Percentiles rank a stretch among this genome's conserved stretches.
These are phyloP conservation scores for Zoroaster sp. DNA, from an alignment of 53 echinoderm and acorn worm species.

Conservation along the genomic window DNA sequence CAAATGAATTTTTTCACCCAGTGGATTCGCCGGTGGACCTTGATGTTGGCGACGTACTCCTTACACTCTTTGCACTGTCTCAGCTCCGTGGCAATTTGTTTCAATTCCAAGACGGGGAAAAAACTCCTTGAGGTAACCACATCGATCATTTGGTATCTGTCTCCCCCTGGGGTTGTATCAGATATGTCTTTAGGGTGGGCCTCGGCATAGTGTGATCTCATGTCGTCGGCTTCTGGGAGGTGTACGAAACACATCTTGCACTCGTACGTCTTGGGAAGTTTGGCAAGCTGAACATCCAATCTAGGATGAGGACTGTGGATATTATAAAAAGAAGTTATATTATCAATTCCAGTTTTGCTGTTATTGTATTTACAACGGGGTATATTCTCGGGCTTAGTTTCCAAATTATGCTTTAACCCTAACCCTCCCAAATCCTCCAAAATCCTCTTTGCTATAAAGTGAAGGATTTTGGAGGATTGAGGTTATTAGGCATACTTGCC, in stretches of 20 bases:
- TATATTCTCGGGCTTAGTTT: too few species aligned
- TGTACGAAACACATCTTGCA: slow-evolving; percentile 7
- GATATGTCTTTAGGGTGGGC: not conserved
- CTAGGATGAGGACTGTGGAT: not conserved
- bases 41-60: slow-evolving; percentile 7
- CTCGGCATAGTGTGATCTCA: slow-evolving; percentile 1
- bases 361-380: not conserved
- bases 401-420: too few species aligned
- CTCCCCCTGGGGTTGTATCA: not conserved
- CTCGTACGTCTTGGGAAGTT: slow-evolving; percentile 16
- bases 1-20: not conserved
- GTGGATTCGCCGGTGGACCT: not conserved
- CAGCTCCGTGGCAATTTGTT: slow-evolving; percentile 1
- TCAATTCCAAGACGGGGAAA: not conserved
- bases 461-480: too few species aligned
- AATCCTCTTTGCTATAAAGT: too few species aligned
- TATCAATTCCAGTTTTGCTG: not conserved
- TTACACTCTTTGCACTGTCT: slow-evolving; percentile 3
- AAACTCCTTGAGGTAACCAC: not conserved
- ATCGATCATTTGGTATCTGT: not conserved
- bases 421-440: too few species aligned
- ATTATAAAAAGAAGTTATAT: not conserved
- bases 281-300: slow-evolving; percentile 1
- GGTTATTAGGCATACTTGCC: too few species aligned
- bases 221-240: not conserved